phyloP scores from a whole-genome alignment of 1,140 invertebrate genomes.

The Agrilus planipennis region DNA sequence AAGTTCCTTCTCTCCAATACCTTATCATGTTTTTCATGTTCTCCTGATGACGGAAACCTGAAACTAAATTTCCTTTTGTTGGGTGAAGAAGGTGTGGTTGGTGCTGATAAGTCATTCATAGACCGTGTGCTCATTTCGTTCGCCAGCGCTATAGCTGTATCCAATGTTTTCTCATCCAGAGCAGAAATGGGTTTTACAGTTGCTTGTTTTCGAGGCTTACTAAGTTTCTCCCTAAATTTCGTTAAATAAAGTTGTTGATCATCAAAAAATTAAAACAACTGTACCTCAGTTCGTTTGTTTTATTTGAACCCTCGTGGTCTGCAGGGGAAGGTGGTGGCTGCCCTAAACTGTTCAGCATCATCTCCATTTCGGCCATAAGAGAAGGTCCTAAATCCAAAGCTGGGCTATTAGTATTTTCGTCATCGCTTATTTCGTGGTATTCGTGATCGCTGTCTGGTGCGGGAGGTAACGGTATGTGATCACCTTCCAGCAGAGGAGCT shows the following conservation, averaged over 20 bases:
- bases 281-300: conserved; percentile 62
- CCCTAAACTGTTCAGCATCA: conserved; percentile 60
- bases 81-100: conserved; percentile 62
- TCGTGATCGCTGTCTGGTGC: conserved; percentile 50
- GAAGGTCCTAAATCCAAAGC: conserved; percentile 86
- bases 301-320: conserved; percentile 48
- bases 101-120: conserved; percentile 63
- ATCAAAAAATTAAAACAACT: no score
- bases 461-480: conserved; percentile 21
- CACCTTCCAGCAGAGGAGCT: conserved; percentile 38
- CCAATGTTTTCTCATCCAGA: conserved; percentile 84
- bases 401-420: conserved; percentile 38
- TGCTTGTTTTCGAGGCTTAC: conserved; percentile 25
- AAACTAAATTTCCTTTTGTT: conserved; percentile 80
- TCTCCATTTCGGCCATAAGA: conserved; percentile 89
- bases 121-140: conserved; percentile 83
- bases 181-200: conserved; percentile 89
- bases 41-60: conserved; percentile 52
- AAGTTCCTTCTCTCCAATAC: conserved; percentile 69
- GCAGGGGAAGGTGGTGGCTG: conserved; percentile 37
- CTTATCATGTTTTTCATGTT: conserved; percentile 37
- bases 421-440: conserved; percentile 87
- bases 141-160: conserved; percentile 85
- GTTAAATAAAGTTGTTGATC: no score
- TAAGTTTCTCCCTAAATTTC: conserved; percentile 1